These are phyloP conservation scores for Machimus rusticus DNA, from an alignment of 2,888 invertebrate genomes.

Conservation along the genomic window DNA sequence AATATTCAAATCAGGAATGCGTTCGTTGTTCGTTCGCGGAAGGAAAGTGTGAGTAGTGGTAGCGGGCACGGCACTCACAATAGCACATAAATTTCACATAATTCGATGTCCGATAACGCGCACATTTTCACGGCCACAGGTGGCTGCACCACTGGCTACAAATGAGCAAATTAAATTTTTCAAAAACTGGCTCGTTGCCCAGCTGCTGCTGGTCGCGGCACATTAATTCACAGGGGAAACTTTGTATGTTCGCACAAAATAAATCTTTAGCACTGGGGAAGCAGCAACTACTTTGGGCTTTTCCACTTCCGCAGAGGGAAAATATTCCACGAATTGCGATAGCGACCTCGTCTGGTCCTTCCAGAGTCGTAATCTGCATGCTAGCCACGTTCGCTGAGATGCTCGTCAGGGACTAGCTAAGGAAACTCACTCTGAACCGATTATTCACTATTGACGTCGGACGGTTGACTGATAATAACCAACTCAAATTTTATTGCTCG, in stretches of 20 bases:
- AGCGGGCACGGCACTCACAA: neutral
- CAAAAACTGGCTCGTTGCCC: neutral
- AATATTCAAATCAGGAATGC: slow-evolving; percentile 17
- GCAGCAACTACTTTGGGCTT: neutral
- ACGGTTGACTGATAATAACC: neutral
- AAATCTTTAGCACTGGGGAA: neutral
- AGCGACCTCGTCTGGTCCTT: neutral
- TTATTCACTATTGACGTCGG: neutral
- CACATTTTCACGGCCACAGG: slow-evolving; percentile 4
- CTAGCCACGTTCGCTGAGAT: neutral
- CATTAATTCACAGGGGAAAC: neutral
- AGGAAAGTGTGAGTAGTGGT: neutral
- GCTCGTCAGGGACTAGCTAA: neutral
- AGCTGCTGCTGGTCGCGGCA: neutral
- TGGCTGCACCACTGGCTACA: neutral
- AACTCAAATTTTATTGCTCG: neutral
- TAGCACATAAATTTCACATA: slow-evolving; percentile 9
- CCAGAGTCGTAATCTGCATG: neutral
- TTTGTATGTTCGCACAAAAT: neutral
- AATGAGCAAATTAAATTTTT: neutral
- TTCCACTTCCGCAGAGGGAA: neutral
- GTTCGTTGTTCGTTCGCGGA: slow-evolving; percentile 15
- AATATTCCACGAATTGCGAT: neutral
- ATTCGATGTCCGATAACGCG: neutral
- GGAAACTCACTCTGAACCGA: neutral